These are phyloP conservation scores for Drosophila anomelani DNA, from an alignment of 2,888 invertebrate genomes.

Conservation along the genomic window DNA sequence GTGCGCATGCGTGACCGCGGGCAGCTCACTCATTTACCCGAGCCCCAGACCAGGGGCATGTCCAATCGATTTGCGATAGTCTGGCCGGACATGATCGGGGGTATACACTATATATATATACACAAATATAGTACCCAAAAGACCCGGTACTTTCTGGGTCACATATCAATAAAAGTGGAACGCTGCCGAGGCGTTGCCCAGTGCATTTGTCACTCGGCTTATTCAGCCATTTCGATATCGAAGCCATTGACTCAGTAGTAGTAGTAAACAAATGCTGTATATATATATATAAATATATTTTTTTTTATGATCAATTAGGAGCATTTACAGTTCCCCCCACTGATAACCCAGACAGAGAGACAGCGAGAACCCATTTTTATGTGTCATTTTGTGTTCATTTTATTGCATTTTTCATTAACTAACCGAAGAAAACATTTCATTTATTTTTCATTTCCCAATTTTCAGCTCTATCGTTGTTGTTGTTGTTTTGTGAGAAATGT, in stretches of 20 bases:
- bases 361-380: slow-evolving; percentile 45
- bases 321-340: slow-evolving; percentile 65
- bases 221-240: slow-evolving; percentile 40
- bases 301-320: slow-evolving; percentile 72
- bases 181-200: slow-evolving; percentile 58
- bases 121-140: slow-evolving; percentile 1
- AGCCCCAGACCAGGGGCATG: slow-evolving; percentile 54
- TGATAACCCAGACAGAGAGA: slow-evolving; percentile 50
- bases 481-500: slow-evolving; percentile 63
- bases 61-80: slow-evolving; percentile 73
- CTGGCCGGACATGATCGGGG: slow-evolving; percentile 29
- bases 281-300: slow-evolving; percentile 2
- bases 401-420: slow-evolving; percentile 73
- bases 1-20: slow-evolving; percentile 81
- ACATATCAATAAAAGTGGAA: slow-evolving; percentile 68
- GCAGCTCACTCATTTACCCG: slow-evolving; percentile 22
- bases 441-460: slow-evolving; percentile 43
- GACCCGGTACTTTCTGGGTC: slow-evolving; percentile 63
- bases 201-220: slow-evolving; percentile 64
- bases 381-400: slow-evolving; percentile 65
- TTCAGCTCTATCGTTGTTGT: slow-evolving; percentile 30
- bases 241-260: slow-evolving; percentile 14
- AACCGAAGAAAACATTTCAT: slow-evolving; percentile 68
- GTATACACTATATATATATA: slow-evolving; percentile 1
- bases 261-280: slow-evolving; percentile 31